These are phyloP conservation scores for Drosophila triauraria DNA, from an alignment of 1,140 invertebrate genomes.

Conservation along the genomic window DNA sequence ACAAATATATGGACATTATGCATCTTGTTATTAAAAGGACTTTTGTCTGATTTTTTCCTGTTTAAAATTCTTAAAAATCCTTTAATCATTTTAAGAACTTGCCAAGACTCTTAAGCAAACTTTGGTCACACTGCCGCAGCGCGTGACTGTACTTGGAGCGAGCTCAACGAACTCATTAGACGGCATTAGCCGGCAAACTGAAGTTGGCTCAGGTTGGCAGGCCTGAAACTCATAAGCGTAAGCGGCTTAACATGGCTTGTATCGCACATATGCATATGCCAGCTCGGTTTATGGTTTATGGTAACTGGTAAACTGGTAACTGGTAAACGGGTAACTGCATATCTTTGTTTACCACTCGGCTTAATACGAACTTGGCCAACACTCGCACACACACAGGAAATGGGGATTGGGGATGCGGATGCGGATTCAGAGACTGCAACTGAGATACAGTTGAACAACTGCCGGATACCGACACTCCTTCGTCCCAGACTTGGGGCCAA, in stretches of 20 bases:
- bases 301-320: slow-evolving; percentile 47
- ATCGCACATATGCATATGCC: slow-evolving; percentile 22
- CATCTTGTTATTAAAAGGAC: too few species aligned
- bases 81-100: too few species aligned
- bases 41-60: too few species aligned
- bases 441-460: slow-evolving; percentile 45
- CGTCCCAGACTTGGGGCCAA: slow-evolving; percentile 15
- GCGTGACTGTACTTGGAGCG: slow-evolving; percentile 11
- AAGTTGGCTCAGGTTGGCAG: slow-evolving; percentile 34
- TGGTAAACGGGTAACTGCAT: slow-evolving; percentile 42
- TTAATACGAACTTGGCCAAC: slow-evolving; percentile 41
- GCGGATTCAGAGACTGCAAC: slow-evolving; percentile 16
- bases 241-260: slow-evolving; percentile 55
- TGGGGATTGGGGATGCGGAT: slow-evolving; percentile 1
- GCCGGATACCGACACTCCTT: slow-evolving; percentile 27
- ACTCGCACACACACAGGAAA: slow-evolving; percentile 15
- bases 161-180: slow-evolving; percentile 58
- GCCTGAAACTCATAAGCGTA: slow-evolving; percentile 68
- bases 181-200: slow-evolving; percentile 37
- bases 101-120: not conserved
- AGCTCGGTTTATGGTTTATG: slow-evolving; percentile 11
- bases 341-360: slow-evolving; percentile 43
- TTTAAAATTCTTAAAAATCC: too few species aligned
- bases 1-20: too few species aligned
- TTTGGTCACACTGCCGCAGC: not conserved